A percentile compares a stretch with the other conserved stretches of the same genome.
These are phyloP conservation scores for Chrysocyon brachyurus DNA, from an alignment of 2,797 vertebrate genomes.

Conservation along the genomic window DNA sequence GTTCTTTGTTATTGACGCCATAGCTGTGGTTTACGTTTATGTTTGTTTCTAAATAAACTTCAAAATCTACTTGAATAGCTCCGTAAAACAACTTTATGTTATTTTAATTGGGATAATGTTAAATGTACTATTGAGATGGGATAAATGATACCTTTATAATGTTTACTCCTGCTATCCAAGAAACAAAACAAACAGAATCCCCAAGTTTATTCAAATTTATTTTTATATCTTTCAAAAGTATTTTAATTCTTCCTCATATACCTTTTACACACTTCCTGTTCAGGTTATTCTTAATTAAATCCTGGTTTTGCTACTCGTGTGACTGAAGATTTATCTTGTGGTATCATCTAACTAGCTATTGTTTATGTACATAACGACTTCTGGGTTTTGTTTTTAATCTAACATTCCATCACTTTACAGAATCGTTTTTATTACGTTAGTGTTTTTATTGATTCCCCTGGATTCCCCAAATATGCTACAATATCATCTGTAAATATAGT, in stretches of 20 bases:
- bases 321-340: not conserved
- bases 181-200: not conserved
- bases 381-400: slow-evolving; percentile 30
- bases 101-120: slow-evolving; percentile 56
- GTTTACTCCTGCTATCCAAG: not conserved
- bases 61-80: not conserved
- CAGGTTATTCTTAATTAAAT: slow-evolving; percentile 34
- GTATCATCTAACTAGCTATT: not conserved
- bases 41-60: slow-evolving; percentile 60
- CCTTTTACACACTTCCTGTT: not conserved
- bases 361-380: not conserved
- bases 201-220: not conserved
- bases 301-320: not conserved
- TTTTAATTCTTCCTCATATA: slow-evolving; percentile 23
- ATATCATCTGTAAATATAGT: not conserved
- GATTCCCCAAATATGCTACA: not conserved
- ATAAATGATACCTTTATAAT: slow-evolving; percentile 38
- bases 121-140: slow-evolving; percentile 24
- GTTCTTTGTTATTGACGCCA: not conserved
- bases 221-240: slow-evolving; percentile 17
- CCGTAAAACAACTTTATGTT: slow-evolving; percentile 10
- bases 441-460: slow-evolving; percentile 4
- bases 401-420: not conserved
- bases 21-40: slow-evolving; percentile 4
- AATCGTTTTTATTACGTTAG: not conserved